A percentile compares a stretch with the other conserved stretches of the same genome.
Evolutionary conservation across 1,140 invertebrate genomes (phyloP).

Genomic region (Drosophila takahashii): DNA sequence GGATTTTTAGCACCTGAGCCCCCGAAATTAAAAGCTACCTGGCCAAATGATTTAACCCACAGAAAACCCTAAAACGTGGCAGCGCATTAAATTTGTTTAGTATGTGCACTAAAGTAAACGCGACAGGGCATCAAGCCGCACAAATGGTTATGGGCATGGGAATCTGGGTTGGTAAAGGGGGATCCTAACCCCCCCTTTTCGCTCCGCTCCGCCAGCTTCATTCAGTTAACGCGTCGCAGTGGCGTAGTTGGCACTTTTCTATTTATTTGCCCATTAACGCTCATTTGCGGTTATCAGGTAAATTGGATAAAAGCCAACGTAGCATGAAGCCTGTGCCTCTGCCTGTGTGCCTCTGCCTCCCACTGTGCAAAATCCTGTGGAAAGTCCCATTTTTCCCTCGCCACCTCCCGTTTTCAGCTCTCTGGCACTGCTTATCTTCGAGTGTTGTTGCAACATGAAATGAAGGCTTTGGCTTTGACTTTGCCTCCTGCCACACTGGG

Average conservation of each 20-base stretch:
- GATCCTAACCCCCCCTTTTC: neutral
- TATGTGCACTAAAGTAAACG: constrained; percentile 68
- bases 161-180: constrained; percentile 1
- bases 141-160: constrained; percentile 49
- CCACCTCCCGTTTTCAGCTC: constrained; percentile 15
- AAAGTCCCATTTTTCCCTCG: constrained; percentile 37
- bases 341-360: constrained; percentile 16
- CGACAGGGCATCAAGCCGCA: constrained; percentile 42
- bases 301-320: constrained; percentile 83
- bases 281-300: constrained; percentile 83
- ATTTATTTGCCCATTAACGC: constrained; percentile 82
- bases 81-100: constrained; percentile 76
- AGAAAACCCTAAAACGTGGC: constrained; percentile 14
- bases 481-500: constrained; percentile 23
- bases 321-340: constrained; percentile 63
- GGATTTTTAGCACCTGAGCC: constrained; percentile 12
- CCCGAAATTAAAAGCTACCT: constrained; percentile 23
- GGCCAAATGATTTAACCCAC: constrained; percentile 25
- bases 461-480: constrained; percentile 57
- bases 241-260: constrained; percentile 80
- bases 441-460: constrained; percentile 73
- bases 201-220: constrained; percentile 18
- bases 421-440: constrained; percentile 61
- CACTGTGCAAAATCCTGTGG: constrained; percentile 24
- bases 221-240: constrained; percentile 75